Conservation (phyloP, 2,888 invertebrate species). For the Eugnorisma glareosa region DNA sequence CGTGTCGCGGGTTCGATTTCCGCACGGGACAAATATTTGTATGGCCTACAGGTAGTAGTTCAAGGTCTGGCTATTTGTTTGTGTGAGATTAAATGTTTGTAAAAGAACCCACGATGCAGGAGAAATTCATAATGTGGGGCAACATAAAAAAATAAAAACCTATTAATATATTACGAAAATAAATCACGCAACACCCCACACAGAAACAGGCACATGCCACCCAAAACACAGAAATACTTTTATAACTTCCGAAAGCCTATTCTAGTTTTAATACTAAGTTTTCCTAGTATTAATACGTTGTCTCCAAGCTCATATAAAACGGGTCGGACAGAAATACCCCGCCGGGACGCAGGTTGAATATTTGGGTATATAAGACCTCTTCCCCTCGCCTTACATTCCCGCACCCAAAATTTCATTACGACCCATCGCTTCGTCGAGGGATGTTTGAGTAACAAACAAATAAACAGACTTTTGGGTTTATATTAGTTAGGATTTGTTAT, state of each 20-base stretch:
- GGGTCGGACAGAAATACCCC: constrained; percentile 46
- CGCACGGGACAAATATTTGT: no score
- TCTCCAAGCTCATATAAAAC: constrained; percentile 40
- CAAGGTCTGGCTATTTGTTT: no score
- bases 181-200: not conserved
- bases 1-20: no score
- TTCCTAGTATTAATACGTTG: constrained; percentile 31
- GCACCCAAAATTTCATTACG: constrained; percentile 61
- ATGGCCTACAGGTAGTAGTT: no score
- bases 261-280: constrained; percentile 21
- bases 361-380: constrained; percentile 48
- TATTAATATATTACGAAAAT: no score
- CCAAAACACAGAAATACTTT: not conserved
- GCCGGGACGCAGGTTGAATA: constrained; percentile 58
- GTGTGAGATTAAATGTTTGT: no score
- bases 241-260: not conserved
- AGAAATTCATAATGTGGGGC: no score
- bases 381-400: constrained; percentile 36
- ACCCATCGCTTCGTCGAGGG: constrained; percentile 61
- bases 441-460: constrained; percentile 65
- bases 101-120: no score
- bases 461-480: constrained; percentile 59
- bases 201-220: not conserved
- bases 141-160: no score
- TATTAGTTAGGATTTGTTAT: constrained; percentile 58